phyloP scores from a whole-genome alignment of 1,140 invertebrate species.

The Lepeophtheirus salmonis region DNA sequence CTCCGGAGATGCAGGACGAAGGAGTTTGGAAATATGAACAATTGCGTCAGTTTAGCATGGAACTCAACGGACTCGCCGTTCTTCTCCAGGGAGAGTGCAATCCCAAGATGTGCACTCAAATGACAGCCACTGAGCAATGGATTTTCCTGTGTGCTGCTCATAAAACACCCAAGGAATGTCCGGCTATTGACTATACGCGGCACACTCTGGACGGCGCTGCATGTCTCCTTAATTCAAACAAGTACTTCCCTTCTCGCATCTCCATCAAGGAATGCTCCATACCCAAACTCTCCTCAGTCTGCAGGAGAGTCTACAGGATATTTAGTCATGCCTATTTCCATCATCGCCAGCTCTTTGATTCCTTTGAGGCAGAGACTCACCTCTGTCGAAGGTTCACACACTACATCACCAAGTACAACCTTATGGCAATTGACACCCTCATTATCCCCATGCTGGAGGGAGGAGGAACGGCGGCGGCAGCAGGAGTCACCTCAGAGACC shows the following conservation, averaged over 20 bases:
- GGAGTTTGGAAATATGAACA: conserved; percentile 99
- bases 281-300: conserved; percentile 91
- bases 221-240: conserved; percentile 94
- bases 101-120: conserved; percentile 89
- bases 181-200: conserved; percentile 96
- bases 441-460: conserved; percentile 86
- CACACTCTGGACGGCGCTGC: conserved; percentile 98
- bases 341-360: conserved; percentile 87
- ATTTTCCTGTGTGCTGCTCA: conserved; percentile 99
- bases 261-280: conserved; percentile 37
- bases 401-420: conserved; percentile 94
- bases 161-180: conserved; percentile 99
- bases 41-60: conserved; percentile 96
- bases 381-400: conserved; percentile 88
- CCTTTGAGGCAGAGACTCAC: conserved; percentile 88
- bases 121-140: conserved; percentile 99
- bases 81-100: conserved; percentile 81
- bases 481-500: too few relatives aligned
- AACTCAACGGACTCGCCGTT: conserved; percentile 90
- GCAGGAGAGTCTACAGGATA: conserved; percentile 92
- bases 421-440: conserved; percentile 95
- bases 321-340: conserved; percentile 99
- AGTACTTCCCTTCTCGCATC: conserved; percentile 95
- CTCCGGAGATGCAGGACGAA: conserved; percentile 92
- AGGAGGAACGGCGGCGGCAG: conserved; percentile 39